Evolutionary conservation across 2,888 invertebrate genomes (phyloP), one percentile per base, ranked within the genome.

Genomic region (Amblyteles armatorius): DNA sequence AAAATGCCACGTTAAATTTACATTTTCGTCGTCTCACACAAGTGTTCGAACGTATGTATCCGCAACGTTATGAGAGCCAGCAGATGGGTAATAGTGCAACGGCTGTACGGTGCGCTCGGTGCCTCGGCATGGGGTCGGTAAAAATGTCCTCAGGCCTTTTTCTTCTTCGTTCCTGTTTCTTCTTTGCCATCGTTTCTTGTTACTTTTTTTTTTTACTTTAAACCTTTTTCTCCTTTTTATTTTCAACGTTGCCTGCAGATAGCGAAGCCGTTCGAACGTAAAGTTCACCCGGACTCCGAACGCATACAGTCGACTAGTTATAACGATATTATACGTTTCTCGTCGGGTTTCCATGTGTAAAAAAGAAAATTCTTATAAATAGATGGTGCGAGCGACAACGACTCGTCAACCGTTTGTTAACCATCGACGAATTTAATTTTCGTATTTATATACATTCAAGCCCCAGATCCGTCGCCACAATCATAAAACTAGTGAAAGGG

Each of bases 41-140:
- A 44, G 68, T 57, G 68, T 26, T 57, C n/a, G 11, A 65, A 48
- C 13, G 36, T 13, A 76, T 36, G 26, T 65, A 67, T 40, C 33
- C 6, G 68, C 29, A 68, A 29, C 65, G 52, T 65, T 55, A 19
- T n/a, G 40, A 57, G 55, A 13, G 67, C 16, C 52, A 55, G 67
- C 52, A 55, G 67, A 73, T 52, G 79, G 67, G 13, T 71, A 29
- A 80, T 74, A 78, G 74, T 81, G 60, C 11, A 86, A 86, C 88
- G 85, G 22, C 55, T 55, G 22, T 80, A 63, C 84, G 85, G 84
- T 88, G 89, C 92, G 91, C 91, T 92, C 91, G 91, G 87, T 88
- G 63, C 76, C 92, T 92, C 91, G 87, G 91, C 91, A 91, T 93
- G 93, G 91, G 92, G 92, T 89, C 90, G 88, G 89, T 90, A 88